Conservation (phyloP, 2,888 invertebrate species). For the Agriopis marginaria region DNA sequence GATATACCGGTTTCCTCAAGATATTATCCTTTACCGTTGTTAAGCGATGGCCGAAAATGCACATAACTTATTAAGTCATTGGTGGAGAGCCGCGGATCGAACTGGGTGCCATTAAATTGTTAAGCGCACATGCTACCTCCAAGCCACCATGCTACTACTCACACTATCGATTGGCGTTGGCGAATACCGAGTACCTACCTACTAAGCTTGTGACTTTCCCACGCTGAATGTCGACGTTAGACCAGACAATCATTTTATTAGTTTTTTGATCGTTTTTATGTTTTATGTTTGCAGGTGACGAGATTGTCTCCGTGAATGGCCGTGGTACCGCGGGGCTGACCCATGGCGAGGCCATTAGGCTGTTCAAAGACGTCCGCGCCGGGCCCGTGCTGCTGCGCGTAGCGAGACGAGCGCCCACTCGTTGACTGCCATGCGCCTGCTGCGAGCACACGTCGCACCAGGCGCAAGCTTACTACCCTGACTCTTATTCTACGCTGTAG, state of each 20-base stretch:
- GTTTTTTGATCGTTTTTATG: slow-evolving; percentile 51
- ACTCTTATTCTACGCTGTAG: slow-evolving; percentile 72
- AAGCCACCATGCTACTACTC: too few relatives aligned
- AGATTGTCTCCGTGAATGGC: slow-evolving; percentile 93
- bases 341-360: slow-evolving; percentile 92
- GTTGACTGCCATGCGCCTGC: slow-evolving; percentile 85
- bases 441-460: slow-evolving; percentile 69
- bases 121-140: too few relatives aligned
- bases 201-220: too few relatives aligned
- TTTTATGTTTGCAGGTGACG: slow-evolving; percentile 87
- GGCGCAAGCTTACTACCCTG: slow-evolving; percentile 64
- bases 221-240: too few relatives aligned
- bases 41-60: too few relatives aligned
- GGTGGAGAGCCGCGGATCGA: too few relatives aligned
- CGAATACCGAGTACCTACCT: too few relatives aligned
- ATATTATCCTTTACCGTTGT: too few relatives aligned
- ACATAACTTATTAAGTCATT: too few relatives aligned
- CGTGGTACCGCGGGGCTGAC: slow-evolving; percentile 91
- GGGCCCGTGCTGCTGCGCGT: slow-evolving; percentile 92
- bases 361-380: slow-evolving; percentile 92
- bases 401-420: slow-evolving; percentile 83
- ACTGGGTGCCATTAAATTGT: too few relatives aligned
- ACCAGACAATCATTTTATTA: background rate
- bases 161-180: too few relatives aligned
- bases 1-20: too few relatives aligned